These are phyloP conservation scores for Cybosia mesomella DNA, from an alignment of 2,888 invertebrate species.

Conservation along the genomic window DNA sequence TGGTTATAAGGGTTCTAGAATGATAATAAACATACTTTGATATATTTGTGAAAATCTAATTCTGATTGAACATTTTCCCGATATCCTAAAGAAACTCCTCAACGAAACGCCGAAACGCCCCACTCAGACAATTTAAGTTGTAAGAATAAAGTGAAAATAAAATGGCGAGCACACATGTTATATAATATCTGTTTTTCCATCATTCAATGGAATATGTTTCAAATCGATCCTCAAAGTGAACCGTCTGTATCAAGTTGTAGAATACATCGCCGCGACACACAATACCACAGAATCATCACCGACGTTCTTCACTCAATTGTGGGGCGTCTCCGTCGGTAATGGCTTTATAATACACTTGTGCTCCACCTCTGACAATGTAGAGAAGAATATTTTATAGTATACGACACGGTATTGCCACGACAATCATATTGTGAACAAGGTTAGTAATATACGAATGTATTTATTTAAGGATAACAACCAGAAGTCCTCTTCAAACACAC, in stretches of 20 bases:
- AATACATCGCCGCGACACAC: slow-evolving; percentile 9
- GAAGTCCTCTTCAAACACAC: too few relatives aligned
- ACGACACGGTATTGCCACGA: not conserved
- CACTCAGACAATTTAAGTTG: not conserved
- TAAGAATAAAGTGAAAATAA: not conserved
- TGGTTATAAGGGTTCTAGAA: not conserved
- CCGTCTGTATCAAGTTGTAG: not conserved
- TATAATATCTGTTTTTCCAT: not conserved
- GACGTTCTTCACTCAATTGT: slow-evolving; percentile 34
- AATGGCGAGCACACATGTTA: not conserved
- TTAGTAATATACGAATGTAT: too few relatives aligned
- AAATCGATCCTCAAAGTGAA: slow-evolving; percentile 2
- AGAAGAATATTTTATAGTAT: not conserved
- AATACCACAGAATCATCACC: slow-evolving; percentile 21
- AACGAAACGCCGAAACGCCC: too few relatives aligned
- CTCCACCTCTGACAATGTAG: not conserved
- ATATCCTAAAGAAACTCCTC: not conserved
- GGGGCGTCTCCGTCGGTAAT: slow-evolving; percentile 34
- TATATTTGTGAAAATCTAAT: not conserved
- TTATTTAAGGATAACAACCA: too few relatives aligned
- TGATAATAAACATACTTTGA: not conserved
- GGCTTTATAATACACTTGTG: slow-evolving; percentile 48
- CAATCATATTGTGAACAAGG: too few relatives aligned
- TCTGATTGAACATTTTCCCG: not conserved
- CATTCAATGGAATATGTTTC: not conserved